Conservation (phyloP, 23 tunicate species). For the Corella eumyota region DNA sequence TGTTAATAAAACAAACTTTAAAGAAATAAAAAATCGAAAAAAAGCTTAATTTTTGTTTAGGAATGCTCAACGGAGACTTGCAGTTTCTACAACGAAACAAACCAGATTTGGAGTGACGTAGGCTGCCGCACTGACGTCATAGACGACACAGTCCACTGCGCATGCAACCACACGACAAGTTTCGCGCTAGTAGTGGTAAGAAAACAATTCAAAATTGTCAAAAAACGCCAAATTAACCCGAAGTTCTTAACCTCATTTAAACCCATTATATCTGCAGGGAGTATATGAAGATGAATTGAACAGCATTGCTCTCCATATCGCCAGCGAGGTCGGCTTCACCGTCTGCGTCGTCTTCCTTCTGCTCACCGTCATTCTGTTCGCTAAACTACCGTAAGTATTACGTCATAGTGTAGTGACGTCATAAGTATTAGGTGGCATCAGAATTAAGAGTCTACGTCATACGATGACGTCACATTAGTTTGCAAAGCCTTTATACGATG, state of each 20-base stretch:
- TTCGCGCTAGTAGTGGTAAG: conserved; percentile 67
- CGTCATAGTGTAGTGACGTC: too few species aligned
- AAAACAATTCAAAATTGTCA: neutral
- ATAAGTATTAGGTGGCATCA: too few species aligned
- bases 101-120: conserved; percentile 25
- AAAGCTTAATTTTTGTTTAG: neutral
- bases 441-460: too few species aligned
- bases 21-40: too few species aligned
- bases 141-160: conserved; percentile 23
- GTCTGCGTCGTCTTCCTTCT: conserved; percentile 34
- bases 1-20: too few species aligned
- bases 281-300: too few species aligned
- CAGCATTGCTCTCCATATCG: conserved; percentile 35
- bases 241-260: neutral
- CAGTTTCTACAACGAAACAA: conserved; percentile 24
- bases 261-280: too few species aligned
- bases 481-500: too few species aligned
- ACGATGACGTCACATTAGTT: too few species aligned
- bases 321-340: conserved; percentile 33
- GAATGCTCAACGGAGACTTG: conserved; percentile 23
- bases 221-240: neutral
- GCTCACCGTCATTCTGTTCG: conserved; percentile 23
- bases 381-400: conserved; percentile 29
- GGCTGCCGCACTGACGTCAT: conserved; percentile 19
- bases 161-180: conserved; percentile 53